Evolutionary conservation across 1,140 invertebrate species (phyloP), one percentile per base, ranked within the genome.

Genomic region (Philopotamus ludificatus): DNA sequence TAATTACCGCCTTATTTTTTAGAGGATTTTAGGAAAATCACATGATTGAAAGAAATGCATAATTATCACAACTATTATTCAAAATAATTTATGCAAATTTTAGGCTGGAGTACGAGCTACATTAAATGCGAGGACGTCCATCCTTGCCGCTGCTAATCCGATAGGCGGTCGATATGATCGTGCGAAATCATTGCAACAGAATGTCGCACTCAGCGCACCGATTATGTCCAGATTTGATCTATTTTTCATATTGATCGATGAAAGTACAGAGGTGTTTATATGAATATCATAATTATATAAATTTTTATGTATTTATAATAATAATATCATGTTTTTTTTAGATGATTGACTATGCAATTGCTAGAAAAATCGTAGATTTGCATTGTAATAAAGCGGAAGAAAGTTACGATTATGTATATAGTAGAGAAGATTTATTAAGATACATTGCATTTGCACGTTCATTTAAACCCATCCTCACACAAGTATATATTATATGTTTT

Each of bases 211-310:
- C 8, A 89, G 92, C 0, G 95, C 97, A 0, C 97, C 98, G 0
- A 99, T 99, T 72, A 99, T 99, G 96, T 99, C 97, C 0, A 84
- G 98, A 74, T 99, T 99, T 77, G 98, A 99, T 83, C 80, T 99
- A 0, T 99, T 99, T 80, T 99, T 99, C 79, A 95, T 99, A 71
- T 81, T 99, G 0, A 90, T 99, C 2, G 95, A 98, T 78, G 94
- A 98, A 75, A 93, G 92, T 72, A 97, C 95, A 77, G 94, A 97
- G 79, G 88, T 94, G 65, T 47, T 9, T 8, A 15, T 7, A 47
- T 18, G 26, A 34, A 16, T 34, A 34, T 3, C 10, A 25, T 28
- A 18, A 54, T 15, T 54, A n/a, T n/a, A 1, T 34, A 3, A 12
- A 18, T 2, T 16, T 28, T 34, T 3, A 15, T 28, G 23, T 1